Conservation (phyloP, 2,113 vertebrate genomes). For the Lasiurus cinereus region DNA sequence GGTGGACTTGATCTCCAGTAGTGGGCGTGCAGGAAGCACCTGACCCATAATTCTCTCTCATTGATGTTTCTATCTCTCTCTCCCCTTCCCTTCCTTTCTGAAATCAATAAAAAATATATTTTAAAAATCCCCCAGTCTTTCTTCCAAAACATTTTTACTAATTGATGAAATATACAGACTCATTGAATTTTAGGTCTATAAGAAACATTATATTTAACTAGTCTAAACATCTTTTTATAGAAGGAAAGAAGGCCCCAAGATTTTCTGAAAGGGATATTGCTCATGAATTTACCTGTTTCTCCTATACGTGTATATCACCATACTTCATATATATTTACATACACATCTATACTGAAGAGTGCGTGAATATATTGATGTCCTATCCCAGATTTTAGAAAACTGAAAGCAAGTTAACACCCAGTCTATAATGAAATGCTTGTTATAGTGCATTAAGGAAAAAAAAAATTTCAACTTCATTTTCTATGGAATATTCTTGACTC, state of each 20-base stretch:
- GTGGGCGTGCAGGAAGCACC: too few species aligned
- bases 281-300: not conserved
- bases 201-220: not conserved
- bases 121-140: not conserved
- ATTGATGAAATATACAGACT: not conserved
- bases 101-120: too few species aligned
- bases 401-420: not conserved
- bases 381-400: not conserved
- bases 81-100: too few species aligned
- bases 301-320: not conserved
- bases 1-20: too few species aligned
- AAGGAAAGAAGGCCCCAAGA: not conserved
- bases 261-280: not conserved
- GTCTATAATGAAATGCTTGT: not conserved
- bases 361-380: not conserved
- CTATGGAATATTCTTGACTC: not conserved
- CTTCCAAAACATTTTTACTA: constrained; percentile 44
- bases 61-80: too few species aligned
- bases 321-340: not conserved
- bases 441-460: not conserved
- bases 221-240: not conserved
- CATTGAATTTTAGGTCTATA: not conserved
- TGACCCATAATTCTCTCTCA: too few species aligned
- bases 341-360: not conserved
- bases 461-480: not conserved